Evolutionary conservation across 1,140 invertebrate genomes (phyloP).

Genomic region (Trissolcus basalis): DNA sequence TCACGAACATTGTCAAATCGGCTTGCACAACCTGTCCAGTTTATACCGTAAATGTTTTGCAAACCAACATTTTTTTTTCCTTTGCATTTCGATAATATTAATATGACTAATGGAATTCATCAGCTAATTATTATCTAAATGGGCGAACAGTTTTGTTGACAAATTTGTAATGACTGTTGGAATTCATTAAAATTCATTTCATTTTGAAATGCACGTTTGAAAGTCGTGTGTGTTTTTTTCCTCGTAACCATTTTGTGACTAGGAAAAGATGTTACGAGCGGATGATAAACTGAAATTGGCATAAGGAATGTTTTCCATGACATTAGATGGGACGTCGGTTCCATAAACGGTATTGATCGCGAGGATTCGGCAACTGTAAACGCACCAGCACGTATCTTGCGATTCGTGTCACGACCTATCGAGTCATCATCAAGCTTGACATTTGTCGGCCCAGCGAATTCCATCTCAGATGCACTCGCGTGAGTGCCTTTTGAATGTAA

Average conservation of each 20-base stretch:
- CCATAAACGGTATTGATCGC: conserved; percentile 30
- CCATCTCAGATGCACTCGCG: conserved; percentile 9
- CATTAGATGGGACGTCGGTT: neutral
- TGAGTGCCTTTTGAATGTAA: conserved; percentile 8
- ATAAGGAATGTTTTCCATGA: conserved; percentile 8
- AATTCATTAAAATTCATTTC: too few species aligned
- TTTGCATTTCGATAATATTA: too few species aligned
- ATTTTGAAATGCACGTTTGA: too few species aligned
- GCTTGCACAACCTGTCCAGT: neutral
- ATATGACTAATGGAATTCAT: too few species aligned
- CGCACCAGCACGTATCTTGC: conserved; percentile 8
- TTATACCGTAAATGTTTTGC: neutral
- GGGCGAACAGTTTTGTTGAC: too few species aligned
- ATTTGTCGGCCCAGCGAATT: conserved; percentile 21
- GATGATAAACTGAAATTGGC: neutral
- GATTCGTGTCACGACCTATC: conserved; percentile 31
- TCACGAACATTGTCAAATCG: conserved; percentile 1
- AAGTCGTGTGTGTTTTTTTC: too few species aligned
- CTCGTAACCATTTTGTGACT: too few species aligned
- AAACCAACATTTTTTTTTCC: neutral
- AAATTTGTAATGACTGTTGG: too few species aligned
- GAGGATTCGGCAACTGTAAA: conserved; percentile 20
- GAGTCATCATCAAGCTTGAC: conserved; percentile 30
- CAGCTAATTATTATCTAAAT: too few species aligned
- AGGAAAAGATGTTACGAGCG: too few species aligned